These are phyloP conservation scores for Pinctada fucata DNA, from an alignment of 2,888 invertebrate species.

Conservation along the genomic window DNA sequence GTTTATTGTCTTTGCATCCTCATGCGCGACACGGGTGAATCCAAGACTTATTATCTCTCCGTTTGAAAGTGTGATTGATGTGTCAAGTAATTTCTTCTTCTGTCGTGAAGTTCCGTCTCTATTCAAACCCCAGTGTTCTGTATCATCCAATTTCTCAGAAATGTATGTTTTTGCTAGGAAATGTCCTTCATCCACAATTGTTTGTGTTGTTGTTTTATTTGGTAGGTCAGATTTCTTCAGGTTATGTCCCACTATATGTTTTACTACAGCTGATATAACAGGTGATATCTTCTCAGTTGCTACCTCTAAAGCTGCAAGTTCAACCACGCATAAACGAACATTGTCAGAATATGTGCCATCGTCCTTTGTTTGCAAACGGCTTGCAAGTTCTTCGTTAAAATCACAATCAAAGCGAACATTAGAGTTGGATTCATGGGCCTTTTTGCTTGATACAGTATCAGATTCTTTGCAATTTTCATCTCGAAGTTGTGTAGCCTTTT, in stretches of 20 bases:
- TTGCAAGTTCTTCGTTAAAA: too few species aligned
- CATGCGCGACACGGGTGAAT: conserved; percentile 16
- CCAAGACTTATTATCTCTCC: conserved; percentile 16
- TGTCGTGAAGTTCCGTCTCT: neutral
- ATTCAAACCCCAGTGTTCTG: neutral
- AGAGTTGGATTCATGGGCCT: neutral
- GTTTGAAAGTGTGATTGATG: neutral
- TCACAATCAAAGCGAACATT: neutral
- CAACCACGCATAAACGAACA: conserved; percentile 36
- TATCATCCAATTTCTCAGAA: neutral
- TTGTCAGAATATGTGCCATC: conserved; percentile 28
- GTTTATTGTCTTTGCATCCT: conserved; percentile 20
- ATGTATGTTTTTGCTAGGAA: conserved; percentile 4
- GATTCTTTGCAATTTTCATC: neutral
- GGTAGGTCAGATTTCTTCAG: conserved; percentile 28
- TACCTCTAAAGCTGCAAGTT: conserved; percentile 37
- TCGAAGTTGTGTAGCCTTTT: neutral
- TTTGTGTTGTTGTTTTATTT: conserved; percentile 20
- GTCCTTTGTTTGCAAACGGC: neutral
- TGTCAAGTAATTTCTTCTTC: conserved; percentile 11
- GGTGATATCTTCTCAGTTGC: conserved; percentile 32
- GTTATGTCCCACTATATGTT: conserved; percentile 24
- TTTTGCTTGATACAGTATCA: neutral
- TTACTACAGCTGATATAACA: conserved; percentile 28
- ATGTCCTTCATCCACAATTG: conserved; percentile 31